Conservation (phyloP, 2,888 invertebrate genomes). For the Odontocerum albicorne region DNA sequence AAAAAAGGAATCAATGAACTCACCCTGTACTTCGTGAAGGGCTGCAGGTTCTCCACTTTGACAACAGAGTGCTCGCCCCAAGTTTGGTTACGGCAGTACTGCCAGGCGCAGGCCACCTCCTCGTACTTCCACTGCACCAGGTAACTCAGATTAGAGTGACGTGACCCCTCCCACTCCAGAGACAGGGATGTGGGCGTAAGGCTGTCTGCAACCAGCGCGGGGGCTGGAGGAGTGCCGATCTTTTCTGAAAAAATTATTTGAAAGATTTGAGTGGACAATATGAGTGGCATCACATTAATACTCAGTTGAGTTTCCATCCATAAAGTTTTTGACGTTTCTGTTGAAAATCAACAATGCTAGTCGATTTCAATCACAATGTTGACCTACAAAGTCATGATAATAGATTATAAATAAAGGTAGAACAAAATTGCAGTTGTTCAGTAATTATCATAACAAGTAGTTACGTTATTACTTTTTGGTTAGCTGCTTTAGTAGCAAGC, state of each 20-base stretch:
- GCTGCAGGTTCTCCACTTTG: constrained; percentile 75
- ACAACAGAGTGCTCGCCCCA: constrained; percentile 69
- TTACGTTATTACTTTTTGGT: no score
- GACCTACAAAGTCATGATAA: no score
- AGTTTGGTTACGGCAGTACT: constrained; percentile 75
- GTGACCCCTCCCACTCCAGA: constrained; percentile 74
- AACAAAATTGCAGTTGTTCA: no score
- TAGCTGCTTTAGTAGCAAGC: no score
- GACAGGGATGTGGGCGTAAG: constrained; percentile 76
- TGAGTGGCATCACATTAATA: no score
- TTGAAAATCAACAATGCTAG: background rate
- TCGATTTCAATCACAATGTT: no score
- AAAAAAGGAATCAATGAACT: no score
- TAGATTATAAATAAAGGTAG: no score
- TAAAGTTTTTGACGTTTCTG: no score
- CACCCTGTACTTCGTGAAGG: constrained; percentile 90
- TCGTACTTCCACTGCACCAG: constrained; percentile 78
- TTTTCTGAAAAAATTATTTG: constrained; percentile 53
- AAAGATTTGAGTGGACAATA: no score
- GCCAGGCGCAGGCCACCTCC: constrained; percentile 74
- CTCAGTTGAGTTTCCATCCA: no score
- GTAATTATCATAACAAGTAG: no score
- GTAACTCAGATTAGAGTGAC: constrained; percentile 55
- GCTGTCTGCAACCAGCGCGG: constrained; percentile 77
- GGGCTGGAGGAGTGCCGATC: constrained; percentile 71